Evolutionary conservation across 2,888 invertebrate genomes (phyloP).

Genomic region (Epirrhoe alternata): DNA sequence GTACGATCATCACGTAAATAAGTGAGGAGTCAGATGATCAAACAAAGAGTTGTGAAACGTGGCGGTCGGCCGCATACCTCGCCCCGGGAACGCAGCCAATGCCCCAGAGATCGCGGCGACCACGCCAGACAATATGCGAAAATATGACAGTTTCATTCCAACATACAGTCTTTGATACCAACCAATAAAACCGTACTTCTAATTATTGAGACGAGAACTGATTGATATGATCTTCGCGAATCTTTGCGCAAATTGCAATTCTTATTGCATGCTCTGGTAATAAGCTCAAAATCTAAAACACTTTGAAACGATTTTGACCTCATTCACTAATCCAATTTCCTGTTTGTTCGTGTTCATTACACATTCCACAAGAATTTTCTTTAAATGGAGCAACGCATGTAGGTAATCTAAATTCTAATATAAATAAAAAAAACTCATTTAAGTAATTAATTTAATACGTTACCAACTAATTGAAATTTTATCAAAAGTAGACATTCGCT

Average conservation of each 20-base stretch:
- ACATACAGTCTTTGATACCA: constrained; percentile 32
- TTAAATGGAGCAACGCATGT: constrained; percentile 4
- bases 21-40: constrained; percentile 69
- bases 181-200: constrained; percentile 35
- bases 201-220: constrained; percentile 24
- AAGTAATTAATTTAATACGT: not conserved
- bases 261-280: not conserved
- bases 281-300: constrained; percentile 13
- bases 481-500: constrained; percentile 7
- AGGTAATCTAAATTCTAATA: not conserved
- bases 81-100: constrained; percentile 77
- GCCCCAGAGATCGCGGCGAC: constrained; percentile 63
- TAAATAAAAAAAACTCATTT: constrained; percentile 1
- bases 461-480: constrained; percentile 19
- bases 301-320: constrained; percentile 33
- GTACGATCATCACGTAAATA: constrained; percentile 67
- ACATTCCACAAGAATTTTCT: constrained; percentile 31
- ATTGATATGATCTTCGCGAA: constrained; percentile 24
- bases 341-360: constrained; percentile 35
- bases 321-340: constrained; percentile 42
- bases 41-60: constrained; percentile 79
- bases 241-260: constrained; percentile 7
- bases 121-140: constrained; percentile 58
- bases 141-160: constrained; percentile 61
- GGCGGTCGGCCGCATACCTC: constrained; percentile 71